Evolutionary conservation across 2,113 vertebrate genomes (phyloP).

Genomic region (Sminthopsis crassicaudata): DNA sequence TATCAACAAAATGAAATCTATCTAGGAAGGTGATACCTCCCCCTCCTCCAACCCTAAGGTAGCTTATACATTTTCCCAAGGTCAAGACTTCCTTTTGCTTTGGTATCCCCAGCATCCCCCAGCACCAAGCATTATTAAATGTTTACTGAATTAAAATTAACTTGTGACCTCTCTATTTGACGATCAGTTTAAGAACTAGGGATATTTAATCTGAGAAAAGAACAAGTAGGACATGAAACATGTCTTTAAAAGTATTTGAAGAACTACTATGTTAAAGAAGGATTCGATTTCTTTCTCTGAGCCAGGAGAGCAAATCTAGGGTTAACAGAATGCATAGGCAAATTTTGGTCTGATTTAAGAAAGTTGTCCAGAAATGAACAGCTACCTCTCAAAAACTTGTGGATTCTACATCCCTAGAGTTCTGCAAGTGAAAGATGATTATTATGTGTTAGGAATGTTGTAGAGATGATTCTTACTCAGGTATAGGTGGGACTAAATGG

Average conservation of each 20-base stretch:
- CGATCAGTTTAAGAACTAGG: neutral
- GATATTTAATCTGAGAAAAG: neutral
- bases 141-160: neutral
- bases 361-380: neutral
- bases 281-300: no score
- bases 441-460: neutral
- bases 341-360: neutral
- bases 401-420: neutral
- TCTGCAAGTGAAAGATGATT: neutral
- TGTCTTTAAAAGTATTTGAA: neutral
- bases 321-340: neutral
- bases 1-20: neutral
- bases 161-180: neutral
- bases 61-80: neutral
- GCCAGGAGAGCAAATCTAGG: neutral
- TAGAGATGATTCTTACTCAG: neutral
- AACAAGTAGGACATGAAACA: neutral
- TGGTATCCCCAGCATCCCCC: neutral
- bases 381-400: neutral
- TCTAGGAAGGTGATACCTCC: neutral
- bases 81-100: neutral
- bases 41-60: neutral
- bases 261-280: no score
- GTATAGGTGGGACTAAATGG: neutral
- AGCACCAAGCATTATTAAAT: neutral